Evolutionary conservation across 2,113 vertebrate genomes (phyloP), one percentile per base, ranked within the genome.

Genomic region (Megaptera novaeangliae): DNA sequence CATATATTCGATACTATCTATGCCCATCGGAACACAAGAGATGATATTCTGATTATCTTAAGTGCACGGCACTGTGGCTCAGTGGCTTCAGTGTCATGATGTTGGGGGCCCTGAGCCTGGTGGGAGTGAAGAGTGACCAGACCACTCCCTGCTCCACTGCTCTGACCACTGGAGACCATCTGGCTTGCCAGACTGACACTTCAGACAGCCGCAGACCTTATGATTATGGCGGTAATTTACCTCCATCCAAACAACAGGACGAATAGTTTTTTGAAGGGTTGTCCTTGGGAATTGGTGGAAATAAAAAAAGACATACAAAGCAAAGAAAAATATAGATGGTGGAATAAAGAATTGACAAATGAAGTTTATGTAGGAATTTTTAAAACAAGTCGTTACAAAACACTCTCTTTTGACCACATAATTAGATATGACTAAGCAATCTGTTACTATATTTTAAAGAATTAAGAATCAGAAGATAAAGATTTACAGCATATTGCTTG

Each of bases 11-110:
- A 99, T 98, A 99, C 99, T 6, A 99, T 99, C 96, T 99, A 99
- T 15, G 99, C 99, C 14, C 99, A 99, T 98, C 99, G 99, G 99
- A 99, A 99, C 97, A 99, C 99, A 97, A 99, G 97, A 13, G 99
- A 99, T 0, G 99, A 99, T 90, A 11, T 99, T 25, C 59, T 99
- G 57, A 96, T 99, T 0, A 99, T 13, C 98, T 99, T 63, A 99
- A 99, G 97, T 99, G 99, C 3, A 99, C 99, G 5, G 99, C 99
- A 0, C 96, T 99, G 21, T 98, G 96, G 39, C 98, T 99, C 21
- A 98, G 98, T 46, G 99, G 98, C 94, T 99, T 99, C 96, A 97
- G 98, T 1, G 93, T 97, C 36, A 98, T 98, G 9, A 99, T 99
- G 99, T 95, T 99, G 92, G 97, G 98, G 2, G 98, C 99, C 20